phyloP scores from a whole-genome alignment of 2,797 vertebrate species.

The Heliangelus exortis region DNA sequence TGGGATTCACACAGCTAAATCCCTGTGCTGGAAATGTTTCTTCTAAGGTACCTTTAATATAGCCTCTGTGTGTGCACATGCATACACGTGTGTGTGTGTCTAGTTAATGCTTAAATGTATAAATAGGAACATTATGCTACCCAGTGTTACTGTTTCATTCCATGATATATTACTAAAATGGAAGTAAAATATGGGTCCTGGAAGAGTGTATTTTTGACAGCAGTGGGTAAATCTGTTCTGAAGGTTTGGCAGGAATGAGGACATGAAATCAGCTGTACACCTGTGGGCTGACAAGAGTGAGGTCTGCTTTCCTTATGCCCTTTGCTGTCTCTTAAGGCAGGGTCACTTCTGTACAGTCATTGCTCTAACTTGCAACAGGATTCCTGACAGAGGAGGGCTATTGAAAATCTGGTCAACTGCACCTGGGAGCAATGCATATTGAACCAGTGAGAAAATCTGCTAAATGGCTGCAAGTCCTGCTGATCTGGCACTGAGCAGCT shows the following conservation, averaged over 20 bases:
- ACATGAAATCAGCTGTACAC: neutral
- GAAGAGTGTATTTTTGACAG: neutral
- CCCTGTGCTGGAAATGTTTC: constrained; percentile 46
- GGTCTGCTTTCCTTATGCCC: neutral
- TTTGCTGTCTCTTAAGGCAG: neutral
- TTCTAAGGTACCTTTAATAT: constrained; percentile 42
- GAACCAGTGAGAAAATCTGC: neutral
- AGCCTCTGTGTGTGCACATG: neutral
- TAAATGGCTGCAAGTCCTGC: neutral
- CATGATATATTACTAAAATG: neutral
- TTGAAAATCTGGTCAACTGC: neutral
- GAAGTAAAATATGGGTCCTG: neutral
- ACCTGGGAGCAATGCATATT: neutral
- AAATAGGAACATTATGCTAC: constrained; percentile 19
- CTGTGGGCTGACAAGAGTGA: neutral
- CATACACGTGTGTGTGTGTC: neutral
- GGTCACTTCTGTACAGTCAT: neutral
- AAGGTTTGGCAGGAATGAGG: neutral
- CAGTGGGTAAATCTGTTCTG: neutral
- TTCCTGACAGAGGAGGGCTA: neutral
- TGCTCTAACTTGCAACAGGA: neutral
- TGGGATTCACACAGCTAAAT: constrained; percentile 70
- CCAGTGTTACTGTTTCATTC: neutral
- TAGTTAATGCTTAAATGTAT: constrained; percentile 46
- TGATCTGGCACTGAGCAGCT: accelerated